phyloP scores from a whole-genome alignment of 2,113 vertebrate genomes.

The Cariama cristata region DNA sequence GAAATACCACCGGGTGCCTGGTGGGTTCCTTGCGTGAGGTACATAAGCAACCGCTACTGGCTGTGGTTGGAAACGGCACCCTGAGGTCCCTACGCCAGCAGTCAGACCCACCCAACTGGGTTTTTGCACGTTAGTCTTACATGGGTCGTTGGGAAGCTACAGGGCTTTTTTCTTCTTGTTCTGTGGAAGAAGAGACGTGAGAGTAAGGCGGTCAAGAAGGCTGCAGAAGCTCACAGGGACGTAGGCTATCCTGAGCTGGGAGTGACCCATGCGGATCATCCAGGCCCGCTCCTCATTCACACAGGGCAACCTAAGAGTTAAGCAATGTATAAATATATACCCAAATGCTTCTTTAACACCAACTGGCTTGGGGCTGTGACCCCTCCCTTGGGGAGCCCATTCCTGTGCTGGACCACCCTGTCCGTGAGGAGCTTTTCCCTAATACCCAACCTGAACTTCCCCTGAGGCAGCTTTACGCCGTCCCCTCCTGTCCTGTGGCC shows the following conservation, averaged over 20 bases:
- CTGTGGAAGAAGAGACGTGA: rapidly evolving
- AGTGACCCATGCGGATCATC: rapidly evolving
- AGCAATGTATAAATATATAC: not conserved
- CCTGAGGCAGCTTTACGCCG: not conserved
- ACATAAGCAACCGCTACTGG: rapidly evolving
- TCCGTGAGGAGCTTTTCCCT: not conserved
- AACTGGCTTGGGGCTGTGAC: rapidly evolving
- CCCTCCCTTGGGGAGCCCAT: not conserved
- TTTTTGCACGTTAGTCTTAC: rapidly evolving
- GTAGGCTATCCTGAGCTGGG: not conserved
- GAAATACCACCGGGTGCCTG: rapidly evolving
- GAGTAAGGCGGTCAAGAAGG: not conserved
- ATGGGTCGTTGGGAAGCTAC: rapidly evolving
- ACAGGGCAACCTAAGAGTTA: not conserved
- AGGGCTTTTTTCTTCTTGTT: not conserved
- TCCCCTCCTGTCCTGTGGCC: rapidly evolving
- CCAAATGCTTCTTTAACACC: not conserved
- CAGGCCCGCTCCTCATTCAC: not conserved
- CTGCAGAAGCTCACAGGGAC: not conserved
- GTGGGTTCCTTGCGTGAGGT: rapidly evolving
- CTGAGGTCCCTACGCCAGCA: too few species aligned
- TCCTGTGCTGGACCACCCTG: rapidly evolving
- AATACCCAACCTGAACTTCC: not conserved
- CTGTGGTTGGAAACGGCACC: not conserved
- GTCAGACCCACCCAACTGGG: rapidly evolving